Conservation (phyloP, 2,888 invertebrate genomes). For the Eulithis prunata region DNA sequence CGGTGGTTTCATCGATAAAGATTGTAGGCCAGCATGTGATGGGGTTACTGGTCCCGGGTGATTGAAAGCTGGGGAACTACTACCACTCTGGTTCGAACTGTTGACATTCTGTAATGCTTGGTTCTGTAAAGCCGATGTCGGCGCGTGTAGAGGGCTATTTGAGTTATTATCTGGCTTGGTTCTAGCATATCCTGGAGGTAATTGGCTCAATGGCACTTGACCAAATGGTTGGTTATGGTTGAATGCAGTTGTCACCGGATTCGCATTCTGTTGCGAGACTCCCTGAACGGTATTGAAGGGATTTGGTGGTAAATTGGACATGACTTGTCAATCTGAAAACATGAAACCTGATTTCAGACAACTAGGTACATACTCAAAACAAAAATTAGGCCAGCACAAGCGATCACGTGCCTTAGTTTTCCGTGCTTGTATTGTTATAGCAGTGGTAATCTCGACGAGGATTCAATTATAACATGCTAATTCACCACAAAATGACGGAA, state of each 20-base stretch:
- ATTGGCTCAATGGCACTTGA: slow-evolving; percentile 64
- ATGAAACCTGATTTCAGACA: slow-evolving; percentile 46
- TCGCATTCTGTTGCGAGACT: slow-evolving; percentile 59
- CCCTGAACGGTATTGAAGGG: slow-evolving; percentile 67
- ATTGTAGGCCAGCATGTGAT: slow-evolving; percentile 55
- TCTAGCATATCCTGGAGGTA: slow-evolving; percentile 63
- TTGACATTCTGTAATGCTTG: slow-evolving; percentile 61
- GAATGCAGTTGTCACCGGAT: slow-evolving; percentile 54
- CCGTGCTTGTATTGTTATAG: slow-evolving; percentile 65
- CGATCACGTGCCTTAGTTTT: slow-evolving; percentile 27
- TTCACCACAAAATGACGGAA: slow-evolving; percentile 75
- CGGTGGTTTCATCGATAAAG: slow-evolving; percentile 61
- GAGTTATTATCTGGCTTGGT: slow-evolving; percentile 73
- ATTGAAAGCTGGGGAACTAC: slow-evolving; percentile 76
- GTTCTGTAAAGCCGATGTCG: slow-evolving; percentile 51
- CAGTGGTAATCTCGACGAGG: slow-evolving; percentile 58
- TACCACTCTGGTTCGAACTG: slow-evolving; percentile 70
- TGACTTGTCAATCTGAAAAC: slow-evolving; percentile 77
- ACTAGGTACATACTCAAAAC: slow-evolving; percentile 11
- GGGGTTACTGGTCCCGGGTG: slow-evolving; percentile 65
- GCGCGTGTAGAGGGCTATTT: slow-evolving; percentile 62
- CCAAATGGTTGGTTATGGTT: slow-evolving; percentile 61
- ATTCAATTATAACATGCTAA: slow-evolving; percentile 76
- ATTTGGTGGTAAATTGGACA: slow-evolving; percentile 78
- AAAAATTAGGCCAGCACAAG: slow-evolving; percentile 3